Evolutionary conservation across 2,888 invertebrate genomes (phyloP).

Genomic region (Lathronympha strigana): DNA sequence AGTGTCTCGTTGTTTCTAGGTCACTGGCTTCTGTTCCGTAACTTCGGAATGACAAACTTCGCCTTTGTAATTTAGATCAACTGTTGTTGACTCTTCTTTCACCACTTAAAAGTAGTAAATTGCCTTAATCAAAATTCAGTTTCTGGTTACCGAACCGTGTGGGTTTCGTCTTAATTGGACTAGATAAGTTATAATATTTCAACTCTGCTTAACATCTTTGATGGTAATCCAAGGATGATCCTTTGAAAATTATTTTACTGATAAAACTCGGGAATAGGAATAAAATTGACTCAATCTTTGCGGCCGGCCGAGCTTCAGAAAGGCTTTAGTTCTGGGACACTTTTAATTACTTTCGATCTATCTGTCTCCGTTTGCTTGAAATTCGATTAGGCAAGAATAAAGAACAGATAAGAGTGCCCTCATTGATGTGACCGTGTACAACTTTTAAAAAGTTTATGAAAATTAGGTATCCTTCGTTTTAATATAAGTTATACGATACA

Average conservation of each 20-base stretch:
- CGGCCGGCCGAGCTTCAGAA: slow-evolving; percentile 46
- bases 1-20: slow-evolving; percentile 64
- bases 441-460: neutral
- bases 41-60: slow-evolving; percentile 62
- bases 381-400: slow-evolving; percentile 42
- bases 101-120: slow-evolving; percentile 53
- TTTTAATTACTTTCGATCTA: slow-evolving; percentile 66
- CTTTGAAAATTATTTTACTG: slow-evolving; percentile 36
- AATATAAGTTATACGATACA: neutral
- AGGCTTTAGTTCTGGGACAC: slow-evolving; percentile 58
- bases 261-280: slow-evolving; percentile 39
- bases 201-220: slow-evolving; percentile 38
- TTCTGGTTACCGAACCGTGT: slow-evolving; percentile 34
- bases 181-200: slow-evolving; percentile 32
- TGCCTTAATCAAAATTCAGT: slow-evolving; percentile 42
- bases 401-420: slow-evolving; percentile 9
- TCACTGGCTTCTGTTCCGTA: slow-evolving; percentile 55
- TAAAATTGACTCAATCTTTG: slow-evolving; percentile 42
- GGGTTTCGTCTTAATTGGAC: slow-evolving; percentile 27
- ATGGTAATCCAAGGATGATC: slow-evolving; percentile 39
- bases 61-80: slow-evolving; percentile 60
- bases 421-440: neutral
- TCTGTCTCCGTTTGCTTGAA: slow-evolving; percentile 53
- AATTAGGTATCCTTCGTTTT: neutral
- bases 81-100: slow-evolving; percentile 54